These are phyloP conservation scores for Listronotus bonariensis DNA, from an alignment of 1,140 invertebrate species.

Conservation along the genomic window DNA sequence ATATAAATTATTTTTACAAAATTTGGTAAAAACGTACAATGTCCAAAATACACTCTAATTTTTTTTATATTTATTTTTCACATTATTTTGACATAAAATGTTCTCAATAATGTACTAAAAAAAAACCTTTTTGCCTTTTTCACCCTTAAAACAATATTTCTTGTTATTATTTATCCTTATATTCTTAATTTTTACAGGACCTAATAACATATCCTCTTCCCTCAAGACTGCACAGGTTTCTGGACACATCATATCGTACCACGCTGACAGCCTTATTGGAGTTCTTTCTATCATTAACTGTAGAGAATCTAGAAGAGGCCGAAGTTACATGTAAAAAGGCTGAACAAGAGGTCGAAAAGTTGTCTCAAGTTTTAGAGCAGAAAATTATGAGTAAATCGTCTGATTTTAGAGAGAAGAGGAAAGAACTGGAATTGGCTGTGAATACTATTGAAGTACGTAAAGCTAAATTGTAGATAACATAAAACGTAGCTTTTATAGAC, in stretches of 20 bases:
- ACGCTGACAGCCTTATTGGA: conserved; percentile 42
- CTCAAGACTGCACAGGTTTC: conserved; percentile 44
- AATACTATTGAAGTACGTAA: conserved; percentile 48
- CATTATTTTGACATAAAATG: no score
- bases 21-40: no score
- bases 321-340: conserved; percentile 28
- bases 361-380: conserved; percentile 34
- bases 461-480: background rate
- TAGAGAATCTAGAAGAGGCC: conserved; percentile 30
- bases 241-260: conserved; percentile 42
- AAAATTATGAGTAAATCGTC: conserved; percentile 26
- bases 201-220: conserved; percentile 45
- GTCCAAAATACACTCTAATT: no score
- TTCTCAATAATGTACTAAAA: conserved; percentile 15
- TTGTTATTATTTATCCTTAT: no score
- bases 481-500: no score
- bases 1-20: no score
- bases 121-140: conserved; percentile 1
- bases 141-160: no score
- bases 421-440: conserved; percentile 45
- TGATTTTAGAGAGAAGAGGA: conserved; percentile 42
- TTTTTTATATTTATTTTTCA: no score
- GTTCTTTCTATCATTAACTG: conserved; percentile 37
- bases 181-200: no score
- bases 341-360: conserved; percentile 32